Evolutionary conservation across 2,797 vertebrate genomes (phyloP).

Genomic region (Falco peregrinus): DNA sequence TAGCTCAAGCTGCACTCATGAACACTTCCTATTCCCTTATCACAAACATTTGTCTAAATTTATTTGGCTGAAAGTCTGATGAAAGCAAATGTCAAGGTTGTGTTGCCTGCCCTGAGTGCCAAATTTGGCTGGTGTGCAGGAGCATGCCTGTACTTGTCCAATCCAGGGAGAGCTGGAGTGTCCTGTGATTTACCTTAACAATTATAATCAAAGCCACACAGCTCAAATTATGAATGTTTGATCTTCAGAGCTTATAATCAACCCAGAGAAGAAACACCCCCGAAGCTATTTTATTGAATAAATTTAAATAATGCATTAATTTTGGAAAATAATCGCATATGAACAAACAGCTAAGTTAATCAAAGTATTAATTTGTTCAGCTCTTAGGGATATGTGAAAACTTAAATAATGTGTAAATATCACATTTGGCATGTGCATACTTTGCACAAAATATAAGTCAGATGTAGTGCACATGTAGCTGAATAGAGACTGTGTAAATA

Average conservation of each 20-base stretch:
- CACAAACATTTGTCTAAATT: neutral
- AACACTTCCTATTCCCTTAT: neutral
- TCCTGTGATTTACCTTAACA: constrained; percentile 30
- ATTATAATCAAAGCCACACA: constrained; percentile 35
- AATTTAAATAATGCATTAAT: constrained; percentile 47
- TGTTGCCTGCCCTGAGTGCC: neutral
- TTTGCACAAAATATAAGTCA: neutral
- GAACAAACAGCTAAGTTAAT: constrained; percentile 27
- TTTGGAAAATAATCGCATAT: constrained; percentile 11
- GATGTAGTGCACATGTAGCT: neutral
- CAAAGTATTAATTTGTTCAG: constrained; percentile 48
- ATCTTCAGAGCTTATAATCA: constrained; percentile 37
- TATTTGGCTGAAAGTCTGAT: neutral
- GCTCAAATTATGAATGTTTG: constrained; percentile 7
- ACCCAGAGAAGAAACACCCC: constrained; percentile 7
- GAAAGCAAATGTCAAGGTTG: neutral
- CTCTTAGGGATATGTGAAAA: constrained; percentile 29
- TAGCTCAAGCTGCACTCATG: neutral
- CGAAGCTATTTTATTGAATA: constrained; percentile 48
- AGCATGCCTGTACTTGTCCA: neutral
- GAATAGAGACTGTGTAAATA: neutral
- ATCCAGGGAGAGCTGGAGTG: neutral
- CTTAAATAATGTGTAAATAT: constrained; percentile 24
- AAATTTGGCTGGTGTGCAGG: neutral
- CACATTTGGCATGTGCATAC: neutral